phyloP scores from a whole-genome alignment of 2,113 vertebrate species.

The Onychostruthus taczanowskii region DNA sequence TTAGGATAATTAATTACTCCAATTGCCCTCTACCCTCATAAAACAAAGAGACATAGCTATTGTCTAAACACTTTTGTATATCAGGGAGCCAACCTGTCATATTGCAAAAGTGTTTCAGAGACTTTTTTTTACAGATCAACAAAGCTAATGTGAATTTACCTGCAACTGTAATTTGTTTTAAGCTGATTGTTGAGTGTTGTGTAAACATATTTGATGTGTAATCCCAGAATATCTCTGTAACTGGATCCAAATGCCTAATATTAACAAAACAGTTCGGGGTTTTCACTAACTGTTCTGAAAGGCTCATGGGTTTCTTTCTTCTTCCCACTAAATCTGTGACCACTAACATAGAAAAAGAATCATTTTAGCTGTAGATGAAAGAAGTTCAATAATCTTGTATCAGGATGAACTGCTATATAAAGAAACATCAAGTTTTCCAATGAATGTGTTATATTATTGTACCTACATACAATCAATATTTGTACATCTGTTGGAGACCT shows the following conservation, averaged over 20 bases:
- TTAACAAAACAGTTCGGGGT: neutral
- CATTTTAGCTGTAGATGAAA: slow-evolving; percentile 51
- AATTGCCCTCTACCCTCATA: slow-evolving; percentile 32
- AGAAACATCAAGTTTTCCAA: slow-evolving; percentile 42
- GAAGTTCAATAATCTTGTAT: slow-evolving; percentile 61
- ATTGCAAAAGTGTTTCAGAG: neutral
- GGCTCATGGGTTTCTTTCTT: slow-evolving; percentile 3
- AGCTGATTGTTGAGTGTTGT: slow-evolving; percentile 35
- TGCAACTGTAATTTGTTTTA: slow-evolving; percentile 41
- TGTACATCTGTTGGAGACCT: slow-evolving; percentile 54
- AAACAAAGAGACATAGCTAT: neutral
- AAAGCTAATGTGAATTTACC: slow-evolving; percentile 55
- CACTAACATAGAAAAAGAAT: slow-evolving; percentile 23
- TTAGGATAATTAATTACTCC: slow-evolving; percentile 37
- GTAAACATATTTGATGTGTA: slow-evolving; percentile 21
- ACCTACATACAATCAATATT: slow-evolving; percentile 49
- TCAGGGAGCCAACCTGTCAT: neutral
- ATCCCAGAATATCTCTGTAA: slow-evolving; percentile 32
- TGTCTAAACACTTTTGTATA: neutral
- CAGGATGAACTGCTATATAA: slow-evolving; percentile 62
- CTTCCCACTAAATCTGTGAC: slow-evolving; percentile 34
- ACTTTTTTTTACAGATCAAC: neutral
- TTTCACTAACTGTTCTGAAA: slow-evolving; percentile 32
- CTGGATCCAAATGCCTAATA: slow-evolving; percentile 23
- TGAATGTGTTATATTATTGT: slow-evolving; percentile 70